Evolutionary conservation across 2,888 invertebrate species (phyloP).

Genomic region (Agrochola macilenta): DNA sequence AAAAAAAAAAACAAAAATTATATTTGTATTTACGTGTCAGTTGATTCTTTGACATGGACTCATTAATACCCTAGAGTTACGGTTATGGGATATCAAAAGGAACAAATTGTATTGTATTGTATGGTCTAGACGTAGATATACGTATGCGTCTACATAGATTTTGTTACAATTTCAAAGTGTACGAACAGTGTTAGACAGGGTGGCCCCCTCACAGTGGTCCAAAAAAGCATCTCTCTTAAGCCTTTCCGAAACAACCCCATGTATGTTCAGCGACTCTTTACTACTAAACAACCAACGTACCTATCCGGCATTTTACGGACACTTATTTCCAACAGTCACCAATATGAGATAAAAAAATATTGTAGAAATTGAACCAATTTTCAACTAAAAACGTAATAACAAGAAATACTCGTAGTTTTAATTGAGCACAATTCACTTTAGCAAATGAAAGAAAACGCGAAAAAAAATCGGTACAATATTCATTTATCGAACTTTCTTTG

Average conservation of each 20-base stretch:
- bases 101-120: too few species aligned
- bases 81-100: too few species aligned
- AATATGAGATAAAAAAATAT: background rate
- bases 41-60: too few species aligned
- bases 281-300: background rate
- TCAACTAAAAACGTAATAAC: background rate
- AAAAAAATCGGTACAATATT: background rate
- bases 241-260: background rate
- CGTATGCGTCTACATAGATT: background rate
- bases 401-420: too few species aligned
- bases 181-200: background rate
- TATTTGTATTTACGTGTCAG: too few species aligned
- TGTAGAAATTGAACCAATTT: background rate
- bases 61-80: too few species aligned
- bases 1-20: too few species aligned
- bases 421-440: background rate
- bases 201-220: background rate
- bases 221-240: background rate
- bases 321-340: background rate
- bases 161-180: background rate
- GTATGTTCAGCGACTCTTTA: background rate
- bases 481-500: background rate
- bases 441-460: background rate
- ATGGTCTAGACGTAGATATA: background rate
- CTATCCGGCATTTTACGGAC: background rate